Base-by-base conservation (phyloP, 2,113 vertebrate genomes). In the Genyomyrus donnyi region DNA sequence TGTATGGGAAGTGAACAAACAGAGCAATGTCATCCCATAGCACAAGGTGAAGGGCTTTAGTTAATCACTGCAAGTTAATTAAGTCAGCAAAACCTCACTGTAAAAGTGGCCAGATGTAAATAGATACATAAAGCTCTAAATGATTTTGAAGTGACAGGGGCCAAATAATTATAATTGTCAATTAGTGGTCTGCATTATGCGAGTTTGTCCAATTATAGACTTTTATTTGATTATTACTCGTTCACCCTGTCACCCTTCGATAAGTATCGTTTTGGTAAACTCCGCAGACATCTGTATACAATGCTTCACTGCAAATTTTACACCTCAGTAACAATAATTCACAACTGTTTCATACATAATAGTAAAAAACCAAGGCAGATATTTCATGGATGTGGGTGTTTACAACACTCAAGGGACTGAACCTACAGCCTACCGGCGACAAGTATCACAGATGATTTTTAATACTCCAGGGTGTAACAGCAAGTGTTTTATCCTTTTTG, bases 51-150 rank as follows among this genome's bases (percentile, higher is more conserved):
- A 89, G 86, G 86, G 53, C 89, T 90, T 85, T 46, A 13, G 89
- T 89, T 90, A 80, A 91, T 91, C 88, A 91, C 27, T 48, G 89
- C 85, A 88, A 77, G 53, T 91, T 91, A 88, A 88, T 88, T 89
- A 88, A 85, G 70, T 70, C 70, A 50, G 19, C 52, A 77, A 84
- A 84, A 84, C 35, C 70, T 11, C 9, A 50, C 89, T 35, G 11
- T 42, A 21, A 89, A 31, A 50, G 89, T 48, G 39, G 89, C 24
- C 77, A 62, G 89, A 52, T 56, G 74, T 89, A 85, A 89, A 85
- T 48, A 89, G 89, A 85, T 85, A 89, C 70, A 83, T 89, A 89
- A 85, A 85, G 77, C 77, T 39, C 13, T 27, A 85, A 85, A 85
- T 89, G 89, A 85, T 85, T 56, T 62, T 48, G 19, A 85, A 42